Base-by-base conservation (phyloP, 2,797 vertebrate genomes). In the Sebastes umbrosus region DNA sequence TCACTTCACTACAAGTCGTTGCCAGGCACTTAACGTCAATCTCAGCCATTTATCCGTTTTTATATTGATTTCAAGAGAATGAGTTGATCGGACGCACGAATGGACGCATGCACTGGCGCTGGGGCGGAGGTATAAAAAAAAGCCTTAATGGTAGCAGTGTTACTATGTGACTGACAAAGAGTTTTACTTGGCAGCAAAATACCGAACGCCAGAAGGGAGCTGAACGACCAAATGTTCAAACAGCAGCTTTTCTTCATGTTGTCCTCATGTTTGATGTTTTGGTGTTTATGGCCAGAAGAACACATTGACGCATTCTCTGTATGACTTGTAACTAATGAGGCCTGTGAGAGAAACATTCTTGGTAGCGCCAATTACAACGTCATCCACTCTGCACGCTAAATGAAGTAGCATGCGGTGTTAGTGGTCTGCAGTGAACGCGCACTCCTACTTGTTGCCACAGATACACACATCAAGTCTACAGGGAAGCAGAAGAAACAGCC, bases 281-380 rank as follows among this genome's bases (percentile, higher is more conserved):
- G 32, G 4, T 57, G 29, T 69, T 73, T 73, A 74, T 11, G 22
- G 69, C 25, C 69, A 71, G 55, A 22, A 71, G 58, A 52, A 52
- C 64, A 65, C 43, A 36, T 25, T 36, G 59, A 60, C 36, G 20
- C 54, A 72, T 10, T 80, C 71, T 64, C 73, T 69, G 72, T 73
- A 14, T 27, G 79, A 78, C 77, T 60, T 58, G 69, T 32, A 76
- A 77, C 77, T 89, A 83, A 90, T 59, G 63, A 87, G 81, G 75
- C 32, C 57, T 36, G 68, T 32, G 43, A 60, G 43, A 31, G 20
- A 46, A 54, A 75, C 24, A 14, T 62, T 63, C 34, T 79, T 32
- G 27, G 62, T 29, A 66, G 57, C 8, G 24, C 4, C 31, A 80
- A 80, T 80, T 75, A 82, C 29, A 39, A 32, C 14, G 67, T 50